Percentiles rank a stretch among this genome's conserved stretches.
These are phyloP conservation scores for Ornithoptera alexandrae DNA, from an alignment of 2,888 invertebrate species.

Conservation along the genomic window DNA sequence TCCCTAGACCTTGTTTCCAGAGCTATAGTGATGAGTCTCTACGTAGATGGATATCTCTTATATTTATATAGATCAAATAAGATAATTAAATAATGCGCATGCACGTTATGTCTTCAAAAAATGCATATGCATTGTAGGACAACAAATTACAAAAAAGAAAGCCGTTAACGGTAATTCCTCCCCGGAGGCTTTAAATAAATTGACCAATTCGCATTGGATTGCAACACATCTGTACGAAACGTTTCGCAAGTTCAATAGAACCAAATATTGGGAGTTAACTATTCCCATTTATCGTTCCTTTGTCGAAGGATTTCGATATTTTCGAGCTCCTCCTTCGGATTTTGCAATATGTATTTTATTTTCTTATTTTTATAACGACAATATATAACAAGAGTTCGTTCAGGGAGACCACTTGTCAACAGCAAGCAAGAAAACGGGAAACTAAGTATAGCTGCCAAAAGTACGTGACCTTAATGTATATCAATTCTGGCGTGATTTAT, in stretches of 20 bases:
- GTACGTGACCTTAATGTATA: constrained; percentile 79
- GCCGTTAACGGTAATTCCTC: constrained; percentile 8
- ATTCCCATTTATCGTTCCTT: constrained; percentile 19
- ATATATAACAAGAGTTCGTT: constrained; percentile 12
- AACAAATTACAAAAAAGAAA: neutral
- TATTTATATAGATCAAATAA: too few species aligned
- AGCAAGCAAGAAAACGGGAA: constrained; percentile 53
- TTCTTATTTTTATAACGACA: constrained; percentile 3
- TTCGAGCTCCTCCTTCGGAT: neutral
- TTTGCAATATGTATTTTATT: neutral
- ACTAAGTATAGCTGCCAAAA: constrained; percentile 73
- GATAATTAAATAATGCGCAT: too few species aligned
- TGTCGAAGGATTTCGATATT: neutral
- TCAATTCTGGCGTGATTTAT: constrained; percentile 76
- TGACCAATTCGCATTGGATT: constrained; percentile 18
- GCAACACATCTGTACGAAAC: constrained; percentile 24
- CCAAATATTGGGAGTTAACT: constrained; percentile 21
- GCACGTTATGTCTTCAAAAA: neutral
- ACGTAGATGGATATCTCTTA: too few species aligned
- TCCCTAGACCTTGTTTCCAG: too few species aligned
- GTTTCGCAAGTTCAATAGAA: constrained; percentile 23
- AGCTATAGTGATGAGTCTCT: too few species aligned
- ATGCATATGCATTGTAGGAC: neutral
- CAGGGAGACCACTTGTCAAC: constrained; percentile 56
- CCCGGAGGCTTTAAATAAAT: constrained; percentile 27